Evolutionary conservation across 2,113 vertebrate species (phyloP).

Genomic region (Dunckerocampus dactyliophorus): DNA sequence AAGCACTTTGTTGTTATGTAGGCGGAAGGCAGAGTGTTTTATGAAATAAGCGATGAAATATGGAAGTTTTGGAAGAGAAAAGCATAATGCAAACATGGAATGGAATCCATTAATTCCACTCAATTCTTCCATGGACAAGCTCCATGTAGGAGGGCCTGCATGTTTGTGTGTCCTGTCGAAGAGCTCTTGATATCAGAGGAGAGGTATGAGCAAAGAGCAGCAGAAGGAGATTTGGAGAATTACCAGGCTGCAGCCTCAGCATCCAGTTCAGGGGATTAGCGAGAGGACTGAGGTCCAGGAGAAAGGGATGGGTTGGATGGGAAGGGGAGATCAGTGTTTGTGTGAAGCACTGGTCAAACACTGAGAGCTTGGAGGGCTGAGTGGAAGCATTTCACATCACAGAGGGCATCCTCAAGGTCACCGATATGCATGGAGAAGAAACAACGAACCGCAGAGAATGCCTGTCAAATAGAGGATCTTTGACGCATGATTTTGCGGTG

Average conservation of each 20-base stretch:
- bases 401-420: slow-evolving; percentile 46
- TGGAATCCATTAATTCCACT: background rate
- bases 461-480: too few species aligned
- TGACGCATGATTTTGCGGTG: too few species aligned
- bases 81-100: slow-evolving; percentile 1
- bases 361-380: slow-evolving; percentile 12
- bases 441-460: too few species aligned
- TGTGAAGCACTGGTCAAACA: slow-evolving; percentile 37
- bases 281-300: slow-evolving; percentile 40
- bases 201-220: slow-evolving; percentile 49
- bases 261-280: slow-evolving; percentile 69
- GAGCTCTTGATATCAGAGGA: slow-evolving; percentile 54
- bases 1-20: slow-evolving; percentile 30
- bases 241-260: slow-evolving; percentile 66
- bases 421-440: background rate
- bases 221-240: slow-evolving; percentile 69
- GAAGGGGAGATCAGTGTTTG: slow-evolving; percentile 39
- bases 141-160: background rate
- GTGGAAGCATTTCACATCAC: slow-evolving; percentile 4
- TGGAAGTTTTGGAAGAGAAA: slow-evolving; percentile 24
- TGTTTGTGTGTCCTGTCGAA: slow-evolving; percentile 36
- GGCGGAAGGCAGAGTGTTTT: slow-evolving; percentile 36
- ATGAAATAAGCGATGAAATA: slow-evolving; percentile 48
- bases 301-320: slow-evolving; percentile 38
- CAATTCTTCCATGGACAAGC: background rate